Base-by-base conservation (phyloP, 2,888 invertebrate species). In the Antheraea assamensis region DNA sequence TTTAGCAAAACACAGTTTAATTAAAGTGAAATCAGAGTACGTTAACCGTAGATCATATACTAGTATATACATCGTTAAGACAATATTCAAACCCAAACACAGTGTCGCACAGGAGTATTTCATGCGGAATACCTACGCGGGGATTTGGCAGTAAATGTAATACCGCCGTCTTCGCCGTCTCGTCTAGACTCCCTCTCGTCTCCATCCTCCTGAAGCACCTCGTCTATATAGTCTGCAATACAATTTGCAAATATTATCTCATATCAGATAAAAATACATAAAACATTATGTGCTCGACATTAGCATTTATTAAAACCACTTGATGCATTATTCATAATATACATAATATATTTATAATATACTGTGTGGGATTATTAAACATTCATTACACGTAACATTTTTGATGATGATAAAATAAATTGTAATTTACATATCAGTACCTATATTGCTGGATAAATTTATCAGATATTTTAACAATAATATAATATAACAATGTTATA, bases 91-190 rank as follows among this genome's bases (percentile, higher is more conserved):
- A 89, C 91, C 90, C 92, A 92, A 90, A 89, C 88, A 76, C 77
- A 74, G 83, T 83, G 80, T 80, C 83, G 86, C 81, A 84, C 84
- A 78, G 81, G n/a, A 85, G 84, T 84, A 84, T 83, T 78, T 75
- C 94, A 93, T 94, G 93, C 94, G 89, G 85, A 92, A 94, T 94
- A 96, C 97, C 97, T 96, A 98, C 98, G 97, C 92, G 97, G 97
- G 89, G 97, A 97, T 95, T 97, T 97, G 77, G 98, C 98, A 83
- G 98, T 98, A 90, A 98, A 98, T 78, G 97, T 98, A 82, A 98
- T 97, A 85, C 98, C 98, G 91, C 97, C 97, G 88, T 98, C 98
- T 85, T 98, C 98, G 72, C 96, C 95, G 79, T 95, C 93, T 10
- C 95, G 93, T 42, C 94, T 95, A 5, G 95, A 95, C 79, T 92